Percentiles rank a stretch among this genome's conserved stretches.
phyloP scores from a whole-genome alignment of 2,888 invertebrate species.

The Lasius platythorax region DNA sequence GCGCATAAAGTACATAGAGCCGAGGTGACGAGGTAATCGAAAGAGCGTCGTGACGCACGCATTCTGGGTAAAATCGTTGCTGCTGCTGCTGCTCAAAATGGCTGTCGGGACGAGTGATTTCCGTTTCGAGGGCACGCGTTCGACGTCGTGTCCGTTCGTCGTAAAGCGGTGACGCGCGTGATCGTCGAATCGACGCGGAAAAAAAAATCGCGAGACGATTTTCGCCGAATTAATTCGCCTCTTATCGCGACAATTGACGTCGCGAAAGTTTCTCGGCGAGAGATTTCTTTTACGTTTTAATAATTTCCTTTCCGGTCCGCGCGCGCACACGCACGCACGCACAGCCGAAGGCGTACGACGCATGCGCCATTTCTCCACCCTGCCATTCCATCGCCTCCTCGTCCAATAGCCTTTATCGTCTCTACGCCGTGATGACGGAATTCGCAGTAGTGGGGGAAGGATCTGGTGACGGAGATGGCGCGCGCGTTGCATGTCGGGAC shows the following conservation, averaged over 20 bases:
- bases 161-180: neutral
- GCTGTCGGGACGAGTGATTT: conserved; percentile 70
- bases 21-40: conserved; percentile 46
- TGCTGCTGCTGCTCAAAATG: conserved; percentile 76
- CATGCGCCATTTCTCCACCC: neutral
- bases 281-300: neutral
- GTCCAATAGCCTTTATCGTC: neutral
- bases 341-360: neutral
- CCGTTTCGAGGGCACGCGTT: conserved; percentile 59
- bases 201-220: conserved; percentile 5
- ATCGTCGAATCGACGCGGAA: neutral
- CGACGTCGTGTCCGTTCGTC: neutral
- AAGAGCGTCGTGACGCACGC: conserved; percentile 68
- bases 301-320: conserved; percentile 16
- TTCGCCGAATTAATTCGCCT: neutral
- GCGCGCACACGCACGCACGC: neutral
- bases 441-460: neutral
- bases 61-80: conserved; percentile 79
- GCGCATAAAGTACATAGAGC: conserved; percentile 61
- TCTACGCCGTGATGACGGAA: neutral
- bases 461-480: conserved; percentile 60
- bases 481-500: conserved; percentile 82
- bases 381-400: neutral
- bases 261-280: neutral
- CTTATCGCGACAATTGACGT: neutral